Conservation (phyloP, 2,113 vertebrate genomes). For the Melanerpes formicivorus region DNA sequence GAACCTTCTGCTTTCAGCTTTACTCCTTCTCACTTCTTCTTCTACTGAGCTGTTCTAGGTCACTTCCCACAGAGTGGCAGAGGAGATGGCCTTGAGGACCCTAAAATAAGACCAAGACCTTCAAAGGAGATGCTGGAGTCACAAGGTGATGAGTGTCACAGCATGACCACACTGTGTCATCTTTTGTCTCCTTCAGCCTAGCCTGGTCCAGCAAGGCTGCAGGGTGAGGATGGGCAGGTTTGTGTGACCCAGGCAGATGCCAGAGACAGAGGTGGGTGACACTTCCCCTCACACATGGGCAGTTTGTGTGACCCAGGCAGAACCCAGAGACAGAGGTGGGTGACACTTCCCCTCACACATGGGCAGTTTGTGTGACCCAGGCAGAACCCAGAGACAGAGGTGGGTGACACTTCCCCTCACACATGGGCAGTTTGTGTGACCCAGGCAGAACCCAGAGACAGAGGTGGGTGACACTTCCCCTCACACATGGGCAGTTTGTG, state of each 20-base stretch:
- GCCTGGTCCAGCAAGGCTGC: accelerated
- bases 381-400: no score
- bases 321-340: no score
- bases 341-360: no score
- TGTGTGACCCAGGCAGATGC: not conserved
- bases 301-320: no score
- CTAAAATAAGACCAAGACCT: not conserved
- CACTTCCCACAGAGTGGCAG: not conserved
- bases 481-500: no score
- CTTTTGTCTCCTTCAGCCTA: not conserved
- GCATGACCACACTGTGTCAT: not conserved
- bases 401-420: no score
- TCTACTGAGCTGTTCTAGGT: not conserved
- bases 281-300: no score
- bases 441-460: no score
- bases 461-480: no score
- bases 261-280: no score
- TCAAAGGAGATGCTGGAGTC: accelerated
- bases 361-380: no score
- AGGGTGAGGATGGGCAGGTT: accelerated
- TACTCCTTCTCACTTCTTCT: not conserved
- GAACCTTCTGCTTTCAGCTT: not conserved
- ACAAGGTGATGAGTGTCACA: not conserved
- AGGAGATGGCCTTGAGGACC: not conserved
- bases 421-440: no score